A percentile compares a stretch with the other conserved stretches of the same genome.
phyloP scores from a whole-genome alignment of 37 sponge, comb jelly and placozoan genomes.

The Oopsacas minuta region DNA sequence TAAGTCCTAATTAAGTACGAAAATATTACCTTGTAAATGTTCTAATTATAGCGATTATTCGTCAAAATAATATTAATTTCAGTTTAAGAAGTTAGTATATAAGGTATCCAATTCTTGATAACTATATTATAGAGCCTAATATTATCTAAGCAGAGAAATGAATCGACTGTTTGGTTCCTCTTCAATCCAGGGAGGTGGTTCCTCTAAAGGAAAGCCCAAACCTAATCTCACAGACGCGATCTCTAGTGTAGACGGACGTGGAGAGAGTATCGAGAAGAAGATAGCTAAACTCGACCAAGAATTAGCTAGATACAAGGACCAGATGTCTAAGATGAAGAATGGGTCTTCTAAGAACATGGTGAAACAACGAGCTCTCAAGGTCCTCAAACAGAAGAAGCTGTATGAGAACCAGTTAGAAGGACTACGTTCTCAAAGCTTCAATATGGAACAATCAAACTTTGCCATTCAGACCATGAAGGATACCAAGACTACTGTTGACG shows the following conservation, averaged over 20 bases:
- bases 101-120: too few species aligned
- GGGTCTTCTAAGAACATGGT: constrained; percentile 97
- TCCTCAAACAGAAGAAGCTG: constrained; percentile 92
- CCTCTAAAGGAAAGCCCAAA: constrained; percentile 75
- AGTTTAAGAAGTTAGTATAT: too few species aligned
- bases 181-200: constrained; percentile 40
- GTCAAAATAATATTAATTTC: too few species aligned
- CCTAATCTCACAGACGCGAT: constrained; percentile 88
- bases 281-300: constrained; percentile 87
- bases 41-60: too few species aligned
- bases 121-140: neutral
- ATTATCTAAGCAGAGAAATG: constrained; percentile 34
- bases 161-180: constrained; percentile 56
- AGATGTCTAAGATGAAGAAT: constrained; percentile 99
- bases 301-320: constrained; percentile 84
- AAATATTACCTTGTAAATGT: too few species aligned
- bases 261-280: constrained; percentile 96
- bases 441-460: constrained; percentile 99
- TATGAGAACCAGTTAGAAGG: constrained; percentile 89
- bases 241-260: constrained; percentile 63
- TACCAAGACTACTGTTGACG: constrained; percentile 92
- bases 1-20: too few species aligned
- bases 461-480: constrained; percentile 93
- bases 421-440: constrained; percentile 86
- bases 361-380: constrained; percentile 84